These are phyloP conservation scores for Ceratoteleas bidentatus DNA, from an alignment of 1,140 invertebrate species.

Conservation along the genomic window DNA sequence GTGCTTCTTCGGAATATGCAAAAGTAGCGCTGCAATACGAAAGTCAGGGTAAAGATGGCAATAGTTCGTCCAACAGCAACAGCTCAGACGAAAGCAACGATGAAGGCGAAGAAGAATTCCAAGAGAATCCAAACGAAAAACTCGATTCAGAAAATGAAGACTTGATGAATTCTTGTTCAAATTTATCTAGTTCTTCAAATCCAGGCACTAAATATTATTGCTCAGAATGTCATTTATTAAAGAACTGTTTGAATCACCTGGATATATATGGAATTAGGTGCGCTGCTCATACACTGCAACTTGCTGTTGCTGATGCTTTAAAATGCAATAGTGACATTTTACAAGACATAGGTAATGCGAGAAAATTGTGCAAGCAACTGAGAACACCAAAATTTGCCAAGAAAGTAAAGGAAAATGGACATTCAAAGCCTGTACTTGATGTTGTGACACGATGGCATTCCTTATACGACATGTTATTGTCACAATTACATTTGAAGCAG, in stretches of 20 bases:
- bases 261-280: not conserved
- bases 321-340: not conserved
- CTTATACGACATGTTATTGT: not conserved
- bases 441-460: slow-evolving; percentile 6
- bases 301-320: not conserved
- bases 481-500: not conserved
- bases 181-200: not conserved
- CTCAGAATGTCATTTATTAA: slow-evolving; percentile 2
- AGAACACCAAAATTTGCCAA: not conserved
- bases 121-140: too few relatives aligned
- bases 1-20: not conserved
- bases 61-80: too few relatives aligned
- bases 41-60: too few relatives aligned
- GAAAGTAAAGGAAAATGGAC: not conserved
- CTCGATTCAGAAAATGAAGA: too few relatives aligned
- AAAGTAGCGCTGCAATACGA: too few relatives aligned
- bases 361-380: not conserved
- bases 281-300: slow-evolving; percentile 3
- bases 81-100: not conserved
- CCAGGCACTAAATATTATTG: not conserved
- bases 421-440: not conserved
- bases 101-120: too few relatives aligned
- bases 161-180: not conserved
- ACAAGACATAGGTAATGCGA: not conserved
- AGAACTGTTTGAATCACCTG: not conserved